Base-by-base conservation (phyloP, 2,888 invertebrate species). In the Punctoribates punctum region DNA sequence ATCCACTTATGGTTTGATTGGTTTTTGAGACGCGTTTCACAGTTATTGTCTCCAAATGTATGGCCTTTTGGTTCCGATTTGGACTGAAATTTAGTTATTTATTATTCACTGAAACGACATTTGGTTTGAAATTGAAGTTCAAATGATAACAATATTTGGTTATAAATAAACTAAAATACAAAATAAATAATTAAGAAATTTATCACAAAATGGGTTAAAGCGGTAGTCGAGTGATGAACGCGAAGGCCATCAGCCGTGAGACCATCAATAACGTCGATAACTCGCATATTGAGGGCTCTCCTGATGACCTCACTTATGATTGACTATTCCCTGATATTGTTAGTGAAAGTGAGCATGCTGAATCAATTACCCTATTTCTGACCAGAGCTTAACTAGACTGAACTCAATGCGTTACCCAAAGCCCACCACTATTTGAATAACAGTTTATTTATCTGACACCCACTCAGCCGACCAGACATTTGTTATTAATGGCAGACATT, bases 201-300 rank as follows among this genome's bases (percentile, higher is more conserved):
- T 29, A 57, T 23, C 65, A 34, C 65, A 65, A 65, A 65, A 65
- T 65, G 65, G 65, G 65, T 65, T 65, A 65, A 65, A 34, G 65
- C 20, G 38, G 65, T 65, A 13, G 25, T 34, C 23, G 27, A 20
- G 34, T 11, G 29, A 62, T 62, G 65, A 65, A 65, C 65, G 29
- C 65, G 65, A 65, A 65, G 65, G 65, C 65, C 65, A 65, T 42
- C 42, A 42, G 42, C 42, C 42, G 42, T 42, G 42, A 42, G 42
- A 1, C 13, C 42, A 42, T 42, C 13, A 42, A 42, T 42, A 9
- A 42, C 42, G 42, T 42, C 42, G 11, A 42, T 1, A 1, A 42
- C 1, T 42, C 8, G 13, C 13, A 42, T 5, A 13, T 5, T 11
- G 13, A 11, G 42, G 42, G 42, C 42, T 42, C 11, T 42, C 1